These are phyloP conservation scores for Microctonus aethiopoides DNA, from an alignment of 2,888 invertebrate genomes.

Conservation along the genomic window DNA sequence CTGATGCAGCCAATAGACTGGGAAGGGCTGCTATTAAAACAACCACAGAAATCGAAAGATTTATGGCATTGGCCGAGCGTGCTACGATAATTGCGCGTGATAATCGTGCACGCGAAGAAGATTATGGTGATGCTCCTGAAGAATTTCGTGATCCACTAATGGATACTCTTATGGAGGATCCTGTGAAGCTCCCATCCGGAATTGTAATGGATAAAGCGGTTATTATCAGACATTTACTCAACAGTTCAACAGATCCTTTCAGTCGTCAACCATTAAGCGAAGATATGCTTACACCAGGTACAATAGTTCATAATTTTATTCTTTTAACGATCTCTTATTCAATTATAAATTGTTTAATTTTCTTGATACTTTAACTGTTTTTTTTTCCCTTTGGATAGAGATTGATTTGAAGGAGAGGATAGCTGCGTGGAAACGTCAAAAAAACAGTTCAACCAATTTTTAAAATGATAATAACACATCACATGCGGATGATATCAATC, in stretches of 20 bases:
- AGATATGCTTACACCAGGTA: slow-evolving; percentile 91
- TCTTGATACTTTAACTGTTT: too few relatives aligned
- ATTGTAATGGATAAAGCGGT: slow-evolving; percentile 92
- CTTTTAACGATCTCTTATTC: not conserved
- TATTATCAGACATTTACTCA: slow-evolving; percentile 92
- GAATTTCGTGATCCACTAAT: slow-evolving; percentile 97
- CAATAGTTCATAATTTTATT: slow-evolving; percentile 54
- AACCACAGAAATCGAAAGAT: slow-evolving; percentile 85
- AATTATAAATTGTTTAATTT: too few relatives aligned
- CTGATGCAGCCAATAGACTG: slow-evolving; percentile 87
- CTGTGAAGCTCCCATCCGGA: slow-evolving; percentile 91
- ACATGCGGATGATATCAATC: slow-evolving; percentile 3
- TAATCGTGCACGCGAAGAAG: slow-evolving; percentile 90
- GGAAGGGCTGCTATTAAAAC: slow-evolving; percentile 87
- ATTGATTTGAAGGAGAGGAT: slow-evolving; percentile 88
- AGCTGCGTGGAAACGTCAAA: slow-evolving; percentile 86
- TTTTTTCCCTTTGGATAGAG: slow-evolving; percentile 70
- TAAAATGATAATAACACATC: slow-evolving; percentile 48
- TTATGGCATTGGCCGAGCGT: slow-evolving; percentile 79
- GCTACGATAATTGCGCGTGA: slow-evolving; percentile 81
- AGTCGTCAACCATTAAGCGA: slow-evolving; percentile 95
- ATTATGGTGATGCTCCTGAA: slow-evolving; percentile 95
- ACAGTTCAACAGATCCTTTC: slow-evolving; percentile 98
- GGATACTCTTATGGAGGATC: slow-evolving; percentile 97
- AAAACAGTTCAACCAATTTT: slow-evolving; percentile 68